Evolutionary conservation across 2,888 invertebrate genomes (phyloP).

Genomic region (Drosophila tanythrix): DNA sequence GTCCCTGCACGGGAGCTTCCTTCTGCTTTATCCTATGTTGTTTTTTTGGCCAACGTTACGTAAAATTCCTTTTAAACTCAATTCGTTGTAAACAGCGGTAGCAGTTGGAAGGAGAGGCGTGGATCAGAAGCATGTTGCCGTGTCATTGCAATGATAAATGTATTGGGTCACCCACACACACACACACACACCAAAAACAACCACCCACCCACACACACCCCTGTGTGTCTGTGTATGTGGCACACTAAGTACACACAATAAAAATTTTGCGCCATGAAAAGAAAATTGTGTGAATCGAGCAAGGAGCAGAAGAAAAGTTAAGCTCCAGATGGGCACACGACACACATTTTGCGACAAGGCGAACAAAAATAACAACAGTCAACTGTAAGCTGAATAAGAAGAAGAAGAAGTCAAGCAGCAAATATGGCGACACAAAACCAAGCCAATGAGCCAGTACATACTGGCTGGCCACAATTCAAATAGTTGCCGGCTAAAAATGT

Average conservation of each 20-base stretch:
- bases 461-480: conserved; percentile 3
- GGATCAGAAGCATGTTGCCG: conserved; percentile 60
- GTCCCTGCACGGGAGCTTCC: conserved; percentile 17
- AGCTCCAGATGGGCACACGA: conserved; percentile 12
- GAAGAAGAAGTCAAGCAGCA: conserved; percentile 5
- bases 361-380: conserved; percentile 21
- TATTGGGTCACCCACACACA: conserved; percentile 57
- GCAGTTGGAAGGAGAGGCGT: conserved; percentile 1
- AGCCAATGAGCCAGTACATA: conserved; percentile 24
- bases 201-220: conserved; percentile 9
- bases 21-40: not conserved
- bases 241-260: conserved; percentile 54
- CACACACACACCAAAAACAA: conserved; percentile 9
- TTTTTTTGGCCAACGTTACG: conserved; percentile 44
- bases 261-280: conserved; percentile 52
- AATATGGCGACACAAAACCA: conserved; percentile 46
- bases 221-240: not conserved
- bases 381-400: not conserved
- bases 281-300: conserved; percentile 66
- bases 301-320: not conserved
- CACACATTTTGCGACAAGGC: conserved; percentile 14
- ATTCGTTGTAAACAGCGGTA: conserved; percentile 31
- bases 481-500: conserved; percentile 6
- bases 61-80: conserved; percentile 60
- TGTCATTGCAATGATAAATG: conserved; percentile 80